These are phyloP conservation scores for Syndactyla subalaris DNA, from an alignment of 2,797 vertebrate species.

Conservation along the genomic window DNA sequence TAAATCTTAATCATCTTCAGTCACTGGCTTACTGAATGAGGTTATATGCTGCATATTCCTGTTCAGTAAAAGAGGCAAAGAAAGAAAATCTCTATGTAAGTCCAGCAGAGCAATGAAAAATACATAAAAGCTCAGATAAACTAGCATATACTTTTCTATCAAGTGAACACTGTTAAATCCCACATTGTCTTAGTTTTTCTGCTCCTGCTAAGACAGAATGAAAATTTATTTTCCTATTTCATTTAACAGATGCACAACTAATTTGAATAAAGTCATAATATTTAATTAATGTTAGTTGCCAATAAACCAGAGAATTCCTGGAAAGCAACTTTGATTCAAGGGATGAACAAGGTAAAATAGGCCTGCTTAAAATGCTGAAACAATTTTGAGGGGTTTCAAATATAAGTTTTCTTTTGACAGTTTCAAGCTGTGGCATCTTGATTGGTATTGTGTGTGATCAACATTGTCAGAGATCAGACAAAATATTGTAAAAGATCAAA, in stretches of 20 bases:
- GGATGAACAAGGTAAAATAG: not conserved
- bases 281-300: not conserved
- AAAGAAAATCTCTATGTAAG: not conserved
- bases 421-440: accelerated
- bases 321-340: not conserved
- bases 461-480: not conserved
- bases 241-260: not conserved
- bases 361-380: not conserved
- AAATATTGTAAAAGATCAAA: not conserved
- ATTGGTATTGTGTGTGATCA: not conserved
- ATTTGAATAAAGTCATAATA: not conserved
- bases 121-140: not conserved
- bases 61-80: not conserved
- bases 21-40: not conserved
- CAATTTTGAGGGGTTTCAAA: not conserved
- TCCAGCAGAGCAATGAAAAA: conserved; percentile 20
- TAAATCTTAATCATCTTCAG: not conserved
- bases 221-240: not conserved
- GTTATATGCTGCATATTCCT: not conserved
- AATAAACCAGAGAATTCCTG: not conserved
- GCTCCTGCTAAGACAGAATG: not conserved
- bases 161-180: not conserved
- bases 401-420: not conserved
- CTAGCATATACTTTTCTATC: not conserved
- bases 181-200: not conserved